Evolutionary conservation across 2,888 invertebrate species (phyloP).

Genomic region (Drosophila mercatorum): DNA sequence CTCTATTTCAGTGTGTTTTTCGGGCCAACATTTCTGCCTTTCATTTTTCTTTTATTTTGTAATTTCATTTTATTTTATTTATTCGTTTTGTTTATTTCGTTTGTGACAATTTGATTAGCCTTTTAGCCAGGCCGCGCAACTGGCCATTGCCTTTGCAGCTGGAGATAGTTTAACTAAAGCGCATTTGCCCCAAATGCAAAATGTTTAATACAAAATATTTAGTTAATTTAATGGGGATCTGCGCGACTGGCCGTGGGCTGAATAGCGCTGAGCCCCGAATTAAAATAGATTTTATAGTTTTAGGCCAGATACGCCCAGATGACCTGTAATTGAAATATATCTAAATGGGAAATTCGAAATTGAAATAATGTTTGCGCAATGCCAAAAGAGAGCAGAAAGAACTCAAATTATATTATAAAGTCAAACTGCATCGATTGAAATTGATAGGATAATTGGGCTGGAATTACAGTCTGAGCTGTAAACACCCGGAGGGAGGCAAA

Average conservation of each 20-base stretch:
- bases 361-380: neutral
- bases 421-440: too few species aligned
- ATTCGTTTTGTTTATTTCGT: neutral
- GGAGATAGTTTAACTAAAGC: constrained; percentile 24
- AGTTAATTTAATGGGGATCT: constrained; percentile 25
- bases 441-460: neutral
- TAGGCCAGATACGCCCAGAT: neutral
- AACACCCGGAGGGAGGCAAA: neutral
- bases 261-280: constrained; percentile 7
- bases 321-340: constrained; percentile 8
- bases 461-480: neutral
- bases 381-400: neutral
- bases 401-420: neutral
- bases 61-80: neutral
- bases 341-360: neutral
- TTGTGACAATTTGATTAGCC: constrained; percentile 50
- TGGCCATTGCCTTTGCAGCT: constrained; percentile 10
- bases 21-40: neutral
- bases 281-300: constrained; percentile 4
- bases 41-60: neutral
- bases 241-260: neutral
- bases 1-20: constrained; percentile 35
- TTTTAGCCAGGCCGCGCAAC: constrained; percentile 22
- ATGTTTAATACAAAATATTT: constrained; percentile 22
- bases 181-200: constrained; percentile 13